Evolutionary conservation across 2,797 vertebrate species (phyloP).

Genomic region (Phoxinus dragarum): DNA sequence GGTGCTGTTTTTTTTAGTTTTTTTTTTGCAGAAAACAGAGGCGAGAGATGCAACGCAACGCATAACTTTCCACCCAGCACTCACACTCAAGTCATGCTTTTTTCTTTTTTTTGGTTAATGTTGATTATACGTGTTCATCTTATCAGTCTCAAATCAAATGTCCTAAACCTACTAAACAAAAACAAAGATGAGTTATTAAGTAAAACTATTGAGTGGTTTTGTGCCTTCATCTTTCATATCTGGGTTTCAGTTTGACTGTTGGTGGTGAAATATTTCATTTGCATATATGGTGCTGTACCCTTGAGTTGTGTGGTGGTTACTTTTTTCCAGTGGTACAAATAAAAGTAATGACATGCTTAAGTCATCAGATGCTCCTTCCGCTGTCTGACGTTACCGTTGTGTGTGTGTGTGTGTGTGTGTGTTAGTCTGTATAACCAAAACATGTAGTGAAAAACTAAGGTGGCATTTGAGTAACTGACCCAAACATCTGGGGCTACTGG

Average conservation of each 20-base stretch:
- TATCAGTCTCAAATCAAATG: not conserved
- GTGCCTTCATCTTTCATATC: too few relatives aligned
- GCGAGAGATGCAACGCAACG: too few relatives aligned
- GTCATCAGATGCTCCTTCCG: not conserved
- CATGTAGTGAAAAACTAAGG: not conserved
- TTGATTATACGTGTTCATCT: not conserved
- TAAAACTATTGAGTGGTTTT: too few relatives aligned
- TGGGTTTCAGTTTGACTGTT: not conserved
- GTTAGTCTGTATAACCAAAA: not conserved
- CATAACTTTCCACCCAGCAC: not conserved
- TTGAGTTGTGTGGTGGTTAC: not conserved
- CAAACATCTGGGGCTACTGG: too few relatives aligned
- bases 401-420: too few relatives aligned
- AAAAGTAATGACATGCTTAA: not conserved
- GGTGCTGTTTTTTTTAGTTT: too few relatives aligned
- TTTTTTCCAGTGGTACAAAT: not conserved
- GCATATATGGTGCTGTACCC: not conserved
- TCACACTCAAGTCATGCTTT: not conserved
- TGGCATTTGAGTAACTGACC: not conserved
- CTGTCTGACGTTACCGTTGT: too few relatives aligned
- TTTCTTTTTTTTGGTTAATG: not conserved
- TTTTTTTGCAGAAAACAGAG: not conserved
- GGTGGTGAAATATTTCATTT: not conserved
- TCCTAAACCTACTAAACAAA: not conserved
- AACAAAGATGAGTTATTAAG: too few relatives aligned